Evolutionary conservation across 2,888 invertebrate genomes (phyloP).

Genomic region (Diaprepes abbreviatus): DNA sequence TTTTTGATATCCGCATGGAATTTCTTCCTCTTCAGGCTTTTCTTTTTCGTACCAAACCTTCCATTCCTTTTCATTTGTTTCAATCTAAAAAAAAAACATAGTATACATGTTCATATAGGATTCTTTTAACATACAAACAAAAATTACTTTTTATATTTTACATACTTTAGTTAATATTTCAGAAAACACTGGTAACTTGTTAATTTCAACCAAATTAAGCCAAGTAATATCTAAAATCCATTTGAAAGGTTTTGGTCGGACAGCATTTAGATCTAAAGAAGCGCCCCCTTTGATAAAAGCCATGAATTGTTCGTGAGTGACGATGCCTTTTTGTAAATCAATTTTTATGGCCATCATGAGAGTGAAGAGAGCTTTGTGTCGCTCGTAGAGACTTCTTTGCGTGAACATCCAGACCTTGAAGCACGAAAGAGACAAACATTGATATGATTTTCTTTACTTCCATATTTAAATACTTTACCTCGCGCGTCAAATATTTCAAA

Average conservation of each 20-base stretch:
- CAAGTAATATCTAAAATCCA: constrained; percentile 98
- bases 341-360: constrained; percentile 96
- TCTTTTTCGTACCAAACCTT: constrained; percentile 92
- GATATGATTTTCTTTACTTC: too few relatives aligned
- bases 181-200: constrained; percentile 83
- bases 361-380: constrained; percentile 93
- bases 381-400: constrained; percentile 91
- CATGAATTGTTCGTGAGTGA: constrained; percentile 93
- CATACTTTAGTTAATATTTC: constrained; percentile 83
- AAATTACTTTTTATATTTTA: too few relatives aligned
- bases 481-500: constrained; percentile 88
- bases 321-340: constrained; percentile 84
- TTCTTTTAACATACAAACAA: too few relatives aligned
- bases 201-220: constrained; percentile 95
- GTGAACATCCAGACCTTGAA: constrained; percentile 88
- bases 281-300: constrained; percentile 97
- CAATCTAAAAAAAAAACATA: constrained; percentile 74
- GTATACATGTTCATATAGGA: too few relatives aligned
- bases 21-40: constrained; percentile 90
- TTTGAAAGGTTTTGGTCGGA: constrained; percentile 90
- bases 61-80: constrained; percentile 91
- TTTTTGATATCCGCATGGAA: constrained; percentile 91
- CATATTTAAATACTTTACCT: too few relatives aligned
- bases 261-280: constrained; percentile 92
- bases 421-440: not conserved